phyloP scores from a whole-genome alignment of 2,797 vertebrate genomes.

The Notamacropus eugenii region DNA sequence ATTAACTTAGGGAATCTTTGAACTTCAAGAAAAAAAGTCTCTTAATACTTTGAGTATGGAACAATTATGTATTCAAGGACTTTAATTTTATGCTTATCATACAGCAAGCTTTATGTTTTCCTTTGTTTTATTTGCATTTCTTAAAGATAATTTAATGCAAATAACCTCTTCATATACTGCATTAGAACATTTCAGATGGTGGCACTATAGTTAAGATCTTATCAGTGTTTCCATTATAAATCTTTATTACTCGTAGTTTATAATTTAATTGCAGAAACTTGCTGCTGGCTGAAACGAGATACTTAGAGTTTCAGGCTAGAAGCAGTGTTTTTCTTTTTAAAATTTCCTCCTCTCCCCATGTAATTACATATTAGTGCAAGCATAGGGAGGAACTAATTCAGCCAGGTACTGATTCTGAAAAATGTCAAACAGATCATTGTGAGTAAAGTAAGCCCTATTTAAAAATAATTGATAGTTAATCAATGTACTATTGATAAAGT shows the following conservation, averaged over 20 bases:
- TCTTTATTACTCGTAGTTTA: constrained; percentile 70
- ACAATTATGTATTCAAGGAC: constrained; percentile 76
- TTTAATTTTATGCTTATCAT: constrained; percentile 83
- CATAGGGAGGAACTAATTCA: constrained; percentile 54
- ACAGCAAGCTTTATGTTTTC: constrained; percentile 71
- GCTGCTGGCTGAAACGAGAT: constrained; percentile 71
- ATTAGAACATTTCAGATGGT: constrained; percentile 56
- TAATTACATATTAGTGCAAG: constrained; percentile 75
- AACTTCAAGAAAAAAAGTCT: constrained; percentile 74
- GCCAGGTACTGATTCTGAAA: constrained; percentile 68
- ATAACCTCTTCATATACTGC: constrained; percentile 66
- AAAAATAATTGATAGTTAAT: constrained; percentile 42
- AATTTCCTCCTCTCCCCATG: constrained; percentile 65
- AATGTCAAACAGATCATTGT: constrained; percentile 65
- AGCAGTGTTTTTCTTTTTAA: constrained; percentile 72
- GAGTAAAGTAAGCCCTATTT: constrained; percentile 62
- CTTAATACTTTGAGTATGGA: constrained; percentile 73
- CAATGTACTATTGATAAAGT: constrained; percentile 11
- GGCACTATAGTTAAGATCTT: constrained; percentile 68
- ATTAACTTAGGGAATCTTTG: constrained; percentile 78
- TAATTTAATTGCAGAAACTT: constrained; percentile 68
- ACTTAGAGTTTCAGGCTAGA: constrained; percentile 62
- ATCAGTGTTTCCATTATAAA: constrained; percentile 71
- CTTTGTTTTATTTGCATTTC: constrained; percentile 79
- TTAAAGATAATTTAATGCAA: constrained; percentile 77